These are phyloP conservation scores for Scomber colias DNA, from an alignment of 2,113 vertebrate species.

Conservation along the genomic window DNA sequence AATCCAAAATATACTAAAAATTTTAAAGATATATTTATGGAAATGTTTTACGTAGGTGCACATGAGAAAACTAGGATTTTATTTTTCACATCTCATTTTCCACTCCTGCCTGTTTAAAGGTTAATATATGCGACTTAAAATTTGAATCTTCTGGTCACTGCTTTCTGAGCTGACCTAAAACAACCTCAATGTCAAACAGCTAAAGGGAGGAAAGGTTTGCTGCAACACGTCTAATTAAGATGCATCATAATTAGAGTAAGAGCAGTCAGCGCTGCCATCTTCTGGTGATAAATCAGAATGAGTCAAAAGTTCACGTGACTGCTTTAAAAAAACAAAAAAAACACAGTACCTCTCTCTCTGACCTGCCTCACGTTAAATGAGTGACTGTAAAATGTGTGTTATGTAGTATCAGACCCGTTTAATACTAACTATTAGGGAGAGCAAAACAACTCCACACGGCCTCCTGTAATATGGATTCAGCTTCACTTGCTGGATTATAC, in stretches of 20 bases:
- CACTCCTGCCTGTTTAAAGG: too few relatives aligned
- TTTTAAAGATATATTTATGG: too few relatives aligned
- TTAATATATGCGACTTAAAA: not conserved
- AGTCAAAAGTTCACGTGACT: not conserved
- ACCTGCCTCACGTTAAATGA: not conserved
- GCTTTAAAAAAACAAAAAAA: not conserved
- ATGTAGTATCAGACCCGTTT: not conserved
- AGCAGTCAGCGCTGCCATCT: constrained; percentile 6
- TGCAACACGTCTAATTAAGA: not conserved
- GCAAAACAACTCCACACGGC: not conserved
- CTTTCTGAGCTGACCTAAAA: not conserved
- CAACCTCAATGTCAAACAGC: not conserved
- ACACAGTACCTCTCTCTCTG: not conserved
- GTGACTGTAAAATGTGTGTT: not conserved
- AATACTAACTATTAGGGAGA: not conserved
- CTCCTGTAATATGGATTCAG: not conserved
- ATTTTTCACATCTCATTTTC: too few relatives aligned
- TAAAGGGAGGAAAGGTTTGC: not conserved
- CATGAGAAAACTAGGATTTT: too few relatives aligned
- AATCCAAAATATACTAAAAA: too few relatives aligned
- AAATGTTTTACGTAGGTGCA: too few relatives aligned
- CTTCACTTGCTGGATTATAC: not conserved
- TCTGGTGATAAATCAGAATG: constrained; percentile 22
- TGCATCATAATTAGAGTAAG: not conserved
- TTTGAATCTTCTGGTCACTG: not conserved